Evolutionary conservation across 2,888 invertebrate species (phyloP).

Genomic region (Smittia sp.): DNA sequence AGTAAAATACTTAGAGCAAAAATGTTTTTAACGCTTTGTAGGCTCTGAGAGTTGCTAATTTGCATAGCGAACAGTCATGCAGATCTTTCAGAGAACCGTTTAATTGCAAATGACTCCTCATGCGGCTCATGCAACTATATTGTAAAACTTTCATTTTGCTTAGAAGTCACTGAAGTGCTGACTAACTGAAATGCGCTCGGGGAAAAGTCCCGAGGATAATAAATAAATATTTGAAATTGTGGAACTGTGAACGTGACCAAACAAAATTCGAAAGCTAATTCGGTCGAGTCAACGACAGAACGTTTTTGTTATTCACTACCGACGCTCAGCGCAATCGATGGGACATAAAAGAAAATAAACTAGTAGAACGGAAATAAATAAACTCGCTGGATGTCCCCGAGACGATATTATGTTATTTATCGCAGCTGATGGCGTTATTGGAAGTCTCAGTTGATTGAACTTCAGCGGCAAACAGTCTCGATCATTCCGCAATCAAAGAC

Average conservation of each 20-base stretch:
- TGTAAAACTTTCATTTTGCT: not conserved
- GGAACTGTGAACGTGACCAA: conserved; percentile 30
- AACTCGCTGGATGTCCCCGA: not conserved
- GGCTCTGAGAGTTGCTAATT: no score
- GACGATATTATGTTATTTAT: conserved; percentile 1
- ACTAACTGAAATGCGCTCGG: conserved; percentile 38
- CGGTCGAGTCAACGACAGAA: not conserved
- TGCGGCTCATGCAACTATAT: no score
- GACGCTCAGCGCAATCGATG: not conserved
- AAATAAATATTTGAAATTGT: conserved; percentile 40
- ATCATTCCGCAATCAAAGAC: no score
- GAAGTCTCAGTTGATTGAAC: not conserved
- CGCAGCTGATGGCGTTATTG: not conserved
- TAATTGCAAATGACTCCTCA: no score
- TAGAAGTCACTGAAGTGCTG: not conserved
- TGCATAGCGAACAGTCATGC: no score
- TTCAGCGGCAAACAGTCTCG: no score
- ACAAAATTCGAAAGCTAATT: conserved; percentile 38
- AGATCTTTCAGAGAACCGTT: no score
- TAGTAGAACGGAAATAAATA: not conserved
- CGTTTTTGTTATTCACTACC: not conserved
- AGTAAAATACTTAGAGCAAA: no score
- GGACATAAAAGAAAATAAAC: conserved; percentile 1
- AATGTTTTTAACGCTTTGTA: no score
- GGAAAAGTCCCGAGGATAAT: conserved; percentile 3